phyloP scores from a whole-genome alignment of 1,140 invertebrate genomes.

The Potamilus streckersoni region DNA sequence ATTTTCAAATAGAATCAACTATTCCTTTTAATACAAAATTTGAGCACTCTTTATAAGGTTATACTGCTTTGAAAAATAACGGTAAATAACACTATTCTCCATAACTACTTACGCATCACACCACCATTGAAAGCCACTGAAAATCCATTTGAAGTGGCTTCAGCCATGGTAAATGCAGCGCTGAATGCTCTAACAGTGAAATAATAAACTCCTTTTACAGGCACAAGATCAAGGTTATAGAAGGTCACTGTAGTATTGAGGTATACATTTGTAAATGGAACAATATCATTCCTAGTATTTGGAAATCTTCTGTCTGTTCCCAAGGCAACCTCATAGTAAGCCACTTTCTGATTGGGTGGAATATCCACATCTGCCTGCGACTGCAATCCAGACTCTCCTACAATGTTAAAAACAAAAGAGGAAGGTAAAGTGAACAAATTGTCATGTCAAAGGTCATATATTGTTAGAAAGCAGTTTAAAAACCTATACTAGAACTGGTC shows the following conservation, averaged over 20 bases:
- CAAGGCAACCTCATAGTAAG: slow-evolving; percentile 40
- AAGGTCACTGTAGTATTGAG: slow-evolving; percentile 39
- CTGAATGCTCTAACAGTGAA: slow-evolving; percentile 46
- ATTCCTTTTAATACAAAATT: too few species aligned
- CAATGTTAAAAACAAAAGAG: too few species aligned
- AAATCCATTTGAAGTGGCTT: slow-evolving; percentile 47
- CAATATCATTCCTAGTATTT: slow-evolving; percentile 40
- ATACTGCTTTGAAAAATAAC: neutral
- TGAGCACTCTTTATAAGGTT: neutral
- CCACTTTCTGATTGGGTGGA: slow-evolving; percentile 23
- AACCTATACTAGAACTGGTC: too few species aligned
- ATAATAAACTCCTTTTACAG: slow-evolving; percentile 33
- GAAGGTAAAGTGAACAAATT: too few species aligned
- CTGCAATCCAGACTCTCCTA: too few species aligned
- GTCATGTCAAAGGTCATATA: too few species aligned
- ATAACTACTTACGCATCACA: slow-evolving; percentile 21
- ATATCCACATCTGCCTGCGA: slow-evolving; percentile 1
- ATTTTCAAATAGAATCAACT: too few species aligned
- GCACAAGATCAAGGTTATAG: slow-evolving; percentile 32
- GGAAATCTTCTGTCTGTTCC: slow-evolving; percentile 44
- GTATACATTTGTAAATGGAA: slow-evolving; percentile 40
- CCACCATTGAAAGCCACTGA: slow-evolving; percentile 35
- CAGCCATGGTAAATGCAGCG: slow-evolving; percentile 18
- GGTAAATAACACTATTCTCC: neutral
- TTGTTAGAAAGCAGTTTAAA: too few species aligned